Evolutionary conservation across 2,888 invertebrate genomes (phyloP), one percentile per base, ranked within the genome.

Genomic region (Stenoptilia bipunctidactyla): DNA sequence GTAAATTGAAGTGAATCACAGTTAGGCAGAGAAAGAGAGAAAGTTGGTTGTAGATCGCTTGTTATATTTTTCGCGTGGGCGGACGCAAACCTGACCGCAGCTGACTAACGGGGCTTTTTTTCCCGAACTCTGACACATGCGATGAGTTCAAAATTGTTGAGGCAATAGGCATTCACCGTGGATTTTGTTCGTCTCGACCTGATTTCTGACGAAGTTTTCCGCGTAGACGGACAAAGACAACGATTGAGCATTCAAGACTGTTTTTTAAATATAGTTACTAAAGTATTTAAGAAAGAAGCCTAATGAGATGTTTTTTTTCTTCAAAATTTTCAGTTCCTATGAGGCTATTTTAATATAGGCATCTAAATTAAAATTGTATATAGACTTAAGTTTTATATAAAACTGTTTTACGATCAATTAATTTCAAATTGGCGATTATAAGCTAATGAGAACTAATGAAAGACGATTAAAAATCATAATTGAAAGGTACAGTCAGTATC

Each of bases 101-200:
- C 20, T 68, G 68, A 70, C 59, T 72, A 72, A 74, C 66, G 64
- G 63, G 58, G 4, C 20, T 58, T 61, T 58, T 58, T 49, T 45
- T 47, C n/a, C 51, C 56, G 60, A 64, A 66, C 61, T 58, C 50
- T 55, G 55, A 54, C 55, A 61, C 56, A 53, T 20, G 8, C 8
- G 20, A 20, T 20, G 20, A 3, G 20, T 20, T 20, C 20, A 20
- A 3, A 5, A 20, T 8, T 3, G 8, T 20, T 20, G 20, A 20
- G 20, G 20, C 20, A 20, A 20, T 20, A 20, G 20, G 8, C 20
- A 20, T 3, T 5, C 3, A 20, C 20, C 8, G 4, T 3, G 4
- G 20, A 20, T 10, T 30, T n/a, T 30, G 2, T 3, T n/a, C n/a
- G n/a, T 12, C n/a, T 30, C n/a, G 30, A 30, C 30, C 30, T 30